Evolutionary conservation across 2,113 vertebrate genomes (phyloP), one percentile per base, ranked within the genome.

Genomic region (Pterocles orientalis): DNA sequence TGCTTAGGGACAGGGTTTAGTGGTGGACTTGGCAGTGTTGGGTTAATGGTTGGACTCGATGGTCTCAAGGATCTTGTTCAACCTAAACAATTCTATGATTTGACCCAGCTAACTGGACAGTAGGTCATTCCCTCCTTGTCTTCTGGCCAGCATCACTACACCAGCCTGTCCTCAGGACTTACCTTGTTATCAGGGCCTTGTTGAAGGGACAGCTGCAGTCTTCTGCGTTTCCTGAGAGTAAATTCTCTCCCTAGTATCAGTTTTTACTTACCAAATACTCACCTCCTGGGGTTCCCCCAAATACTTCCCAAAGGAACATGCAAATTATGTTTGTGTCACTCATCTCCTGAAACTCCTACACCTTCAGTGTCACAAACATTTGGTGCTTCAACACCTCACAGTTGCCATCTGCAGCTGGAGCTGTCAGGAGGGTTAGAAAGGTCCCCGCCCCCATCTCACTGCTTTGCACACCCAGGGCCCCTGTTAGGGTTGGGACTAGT

Each of bases 401-500:
- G 50, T 26, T 51, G 18, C 50, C 50, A 51, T 51, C 24, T 51
- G 51, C 51, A 53, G 26, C 7, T 53, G 25, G 51, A 53, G 26
- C 51, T 28, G 14, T 53, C 26, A 9, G 51, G 51, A 28, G 51
- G 28, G 14, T 28, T 53, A 21, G 23, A 28, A 53, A 53, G 51
- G 51, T 53, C 26, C 26, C 51, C 28, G 48, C 62, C 62, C 25
- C 15, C 10, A 8, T 2, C 25, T 56, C 16, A 14, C 4, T 25
- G 16, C 11, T 86, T 64, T 36, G 26, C 6, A 10, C 5, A 31
- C 13, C 3, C 5, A 56, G 12, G 45, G 11, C 3, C 4, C 6
- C 28, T 18, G 2, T 14, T 20, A 14, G 25, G 2, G 0, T 3
- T 15, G 7, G 7, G 5, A 1, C 5, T 10, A 25, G 1, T 8